phyloP scores from a whole-genome alignment of 2,113 vertebrate genomes.

The Paraplagusia blochii region DNA sequence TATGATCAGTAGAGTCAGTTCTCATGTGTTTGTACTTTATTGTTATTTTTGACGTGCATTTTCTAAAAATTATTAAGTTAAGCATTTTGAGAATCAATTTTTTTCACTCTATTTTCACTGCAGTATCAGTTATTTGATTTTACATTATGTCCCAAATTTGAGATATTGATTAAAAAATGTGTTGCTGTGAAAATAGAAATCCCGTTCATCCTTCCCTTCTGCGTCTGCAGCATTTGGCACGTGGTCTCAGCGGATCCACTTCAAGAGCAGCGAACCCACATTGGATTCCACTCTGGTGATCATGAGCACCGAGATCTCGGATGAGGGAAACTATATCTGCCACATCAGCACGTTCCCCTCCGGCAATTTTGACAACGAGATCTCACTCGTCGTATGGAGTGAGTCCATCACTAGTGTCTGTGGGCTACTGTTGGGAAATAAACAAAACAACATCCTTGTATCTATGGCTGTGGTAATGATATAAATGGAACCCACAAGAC shows the following conservation, averaged over 20 bases:
- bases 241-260: slow-evolving; percentile 55
- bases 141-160: too few relatives aligned
- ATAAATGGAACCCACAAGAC: too few relatives aligned
- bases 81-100: too few relatives aligned
- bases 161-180: too few relatives aligned
- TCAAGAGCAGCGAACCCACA: slow-evolving; percentile 56
- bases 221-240: slow-evolving; percentile 44
- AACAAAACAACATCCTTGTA: background rate
- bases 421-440: background rate
- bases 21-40: too few relatives aligned
- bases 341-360: slow-evolving; percentile 63
- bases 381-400: slow-evolving; percentile 71
- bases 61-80: too few relatives aligned
- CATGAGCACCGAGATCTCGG: slow-evolving; percentile 51
- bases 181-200: too few relatives aligned
- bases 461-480: background rate
- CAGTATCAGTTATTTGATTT: too few relatives aligned
- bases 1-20: too few relatives aligned
- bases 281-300: slow-evolving; percentile 66
- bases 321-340: slow-evolving; percentile 69
- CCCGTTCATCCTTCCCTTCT: background rate
- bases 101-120: too few relatives aligned
- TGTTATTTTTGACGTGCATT: too few relatives aligned
- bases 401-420: slow-evolving; percentile 37
- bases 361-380: slow-evolving; percentile 59